A percentile compares a stretch with the other conserved stretches of the same genome.
These are phyloP conservation scores for Cynodonichthys magdalenae DNA, from an alignment of 2,797 vertebrate genomes.

Conservation along the genomic window DNA sequence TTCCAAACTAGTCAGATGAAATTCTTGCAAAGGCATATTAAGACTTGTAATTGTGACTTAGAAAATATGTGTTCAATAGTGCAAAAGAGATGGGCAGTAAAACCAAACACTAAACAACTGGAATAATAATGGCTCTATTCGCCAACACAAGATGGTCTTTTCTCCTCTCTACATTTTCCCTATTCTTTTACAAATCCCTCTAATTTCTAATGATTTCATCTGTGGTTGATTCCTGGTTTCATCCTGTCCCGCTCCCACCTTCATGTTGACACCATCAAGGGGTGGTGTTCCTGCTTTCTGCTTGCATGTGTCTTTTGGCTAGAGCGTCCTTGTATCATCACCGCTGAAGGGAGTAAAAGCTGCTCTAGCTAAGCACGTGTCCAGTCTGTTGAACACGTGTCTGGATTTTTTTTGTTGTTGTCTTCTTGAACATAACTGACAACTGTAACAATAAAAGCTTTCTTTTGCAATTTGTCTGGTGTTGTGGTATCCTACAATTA, in stretches of 20 bases:
- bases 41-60: conserved; percentile 18
- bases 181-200: conserved; percentile 73
- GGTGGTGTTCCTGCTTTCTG: conserved; percentile 53
- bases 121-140: conserved; percentile 47
- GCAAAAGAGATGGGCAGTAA: not conserved
- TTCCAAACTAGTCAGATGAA: conserved; percentile 7
- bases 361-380: conserved; percentile 63
- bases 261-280: conserved; percentile 49
- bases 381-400: conserved; percentile 65
- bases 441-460: conserved; percentile 37
- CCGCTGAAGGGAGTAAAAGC: conserved; percentile 48
- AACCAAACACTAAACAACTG: not conserved
- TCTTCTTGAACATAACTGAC: conserved; percentile 28
- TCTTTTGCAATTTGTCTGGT: conserved; percentile 49
- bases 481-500: conserved; percentile 53
- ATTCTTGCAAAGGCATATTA: conserved; percentile 11
- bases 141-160: conserved; percentile 36
- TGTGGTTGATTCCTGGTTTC: conserved; percentile 49
- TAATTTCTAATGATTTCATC: conserved; percentile 60
- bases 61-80: not conserved
- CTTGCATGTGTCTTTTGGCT: conserved; percentile 69
- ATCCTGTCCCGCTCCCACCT: conserved; percentile 40
- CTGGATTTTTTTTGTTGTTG: conserved; percentile 32
- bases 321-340: conserved; percentile 47
- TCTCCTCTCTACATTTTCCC: conserved; percentile 57